A percentile compares a stretch with the other conserved stretches of the same genome.
Conservation (phyloP, 2,888 invertebrate species). For the Syrista parreyssii region DNA sequence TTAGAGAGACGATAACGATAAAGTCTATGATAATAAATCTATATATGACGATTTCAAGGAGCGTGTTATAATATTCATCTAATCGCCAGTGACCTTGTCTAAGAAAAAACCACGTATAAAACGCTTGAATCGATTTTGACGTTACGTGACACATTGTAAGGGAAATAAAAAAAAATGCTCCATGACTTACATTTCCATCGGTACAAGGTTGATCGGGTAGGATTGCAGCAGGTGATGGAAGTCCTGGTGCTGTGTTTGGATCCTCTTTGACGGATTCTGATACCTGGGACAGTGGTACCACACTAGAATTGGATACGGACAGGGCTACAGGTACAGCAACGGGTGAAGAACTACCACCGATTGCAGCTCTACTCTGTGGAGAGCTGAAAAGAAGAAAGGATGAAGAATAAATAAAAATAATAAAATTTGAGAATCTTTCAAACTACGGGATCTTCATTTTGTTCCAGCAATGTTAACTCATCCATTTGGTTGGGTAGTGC, state of each 20-base stretch:
- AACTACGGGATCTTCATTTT: not conserved
- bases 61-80: not conserved
- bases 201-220: constrained; percentile 48
- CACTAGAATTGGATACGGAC: constrained; percentile 40
- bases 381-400: constrained; percentile 38
- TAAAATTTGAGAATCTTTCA: not conserved
- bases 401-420: not conserved
- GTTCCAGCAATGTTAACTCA: not conserved
- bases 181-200: constrained; percentile 40
- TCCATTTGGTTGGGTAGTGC: not conserved
- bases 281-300: constrained; percentile 44
- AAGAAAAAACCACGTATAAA: constrained; percentile 10
- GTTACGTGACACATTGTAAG: not conserved
- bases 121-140: not conserved
- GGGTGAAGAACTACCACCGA: constrained; percentile 48
- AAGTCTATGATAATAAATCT: not conserved
- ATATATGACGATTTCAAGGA: not conserved
- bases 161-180: not conserved
- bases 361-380: constrained; percentile 45
- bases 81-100: not conserved
- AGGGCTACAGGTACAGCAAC: constrained; percentile 46
- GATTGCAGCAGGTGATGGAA: constrained; percentile 47
- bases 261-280: constrained; percentile 48
- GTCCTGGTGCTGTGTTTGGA: constrained; percentile 34
- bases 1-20: not conserved